Evolutionary conservation across 1,140 invertebrate genomes (phyloP).

Genomic region (Platyscapa corneri): DNA sequence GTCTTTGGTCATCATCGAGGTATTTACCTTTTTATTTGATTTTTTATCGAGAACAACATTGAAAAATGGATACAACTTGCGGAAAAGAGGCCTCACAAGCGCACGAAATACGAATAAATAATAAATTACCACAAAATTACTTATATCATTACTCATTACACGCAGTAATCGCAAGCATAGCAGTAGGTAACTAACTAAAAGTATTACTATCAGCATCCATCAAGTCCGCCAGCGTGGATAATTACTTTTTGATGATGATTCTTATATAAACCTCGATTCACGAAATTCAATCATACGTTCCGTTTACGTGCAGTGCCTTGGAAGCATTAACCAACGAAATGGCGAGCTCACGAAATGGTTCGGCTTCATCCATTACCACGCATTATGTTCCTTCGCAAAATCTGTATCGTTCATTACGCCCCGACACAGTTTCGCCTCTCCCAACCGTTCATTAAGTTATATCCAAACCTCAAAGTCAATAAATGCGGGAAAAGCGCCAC

Average conservation of each 20-base stretch:
- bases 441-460: neutral
- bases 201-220: neutral
- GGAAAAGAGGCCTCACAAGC: no score
- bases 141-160: neutral
- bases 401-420: conserved; percentile 17
- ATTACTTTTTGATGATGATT: neutral
- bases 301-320: neutral
- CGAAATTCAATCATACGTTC: neutral
- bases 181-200: neutral
- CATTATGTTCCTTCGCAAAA: neutral
- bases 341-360: neutral
- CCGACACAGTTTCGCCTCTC: neutral
- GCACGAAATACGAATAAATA: neutral
- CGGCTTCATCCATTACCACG: neutral
- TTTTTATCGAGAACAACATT: neutral
- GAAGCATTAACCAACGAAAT: neutral
- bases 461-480: conserved; percentile 13
- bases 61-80: neutral
- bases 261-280: neutral
- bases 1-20: neutral
- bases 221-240: neutral
- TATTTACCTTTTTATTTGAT: neutral
- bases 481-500: neutral
- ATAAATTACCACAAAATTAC: neutral
- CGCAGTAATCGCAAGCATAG: neutral